Evolutionary conservation across 35 echinoderm and acorn worm genomes (phyloP), one percentile per base, ranked within the genome.

Genomic region (Diadema setosum): DNA sequence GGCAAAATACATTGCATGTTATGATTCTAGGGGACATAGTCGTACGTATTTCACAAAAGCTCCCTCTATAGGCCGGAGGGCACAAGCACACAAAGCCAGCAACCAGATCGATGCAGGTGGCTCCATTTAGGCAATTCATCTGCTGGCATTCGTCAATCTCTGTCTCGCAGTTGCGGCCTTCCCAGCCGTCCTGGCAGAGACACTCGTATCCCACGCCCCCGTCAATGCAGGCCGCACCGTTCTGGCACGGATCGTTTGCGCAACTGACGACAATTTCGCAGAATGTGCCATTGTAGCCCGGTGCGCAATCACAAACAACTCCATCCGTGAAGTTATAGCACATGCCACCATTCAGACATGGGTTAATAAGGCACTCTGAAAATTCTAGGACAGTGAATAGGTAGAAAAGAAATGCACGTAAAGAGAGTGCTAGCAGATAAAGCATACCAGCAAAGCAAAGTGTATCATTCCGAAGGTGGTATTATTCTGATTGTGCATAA

Each of bases 101-200:
- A 36, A 87, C 39, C 4, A 70, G 63, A 46, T 87, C 85, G 18
- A 48, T 9, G 44, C 85, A 87, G 27, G 16, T 45, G 20, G 60
- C 63, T 43, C 85, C 63, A 48, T 87, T 67, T 30, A 74, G 39
- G 60, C 85, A 87, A 24, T 46, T 46, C 39, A 30, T 48, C 32
- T 25, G 30, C 14, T 70, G 21, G 37, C 85, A 87, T 23, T 87
- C 85, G 34, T 87, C 43, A 4, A 87, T 87, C 11, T 78, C 84
- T 70, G 73, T 94, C 65, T 90, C 87, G 85, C 92, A 94, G 40
- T 90, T 90, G 33, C 1, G n/a, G 4, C 92, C 92, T 27, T 21
- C 45, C 76, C 56, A 94, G 20, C 82, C 87, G 3, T 65, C 17
- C 2, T 81, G 24, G 81, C 92, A 94, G 16, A 20, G 45, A 81